Conservation (phyloP, 2,113 vertebrate genomes). For the Electrona antarctica region DNA sequence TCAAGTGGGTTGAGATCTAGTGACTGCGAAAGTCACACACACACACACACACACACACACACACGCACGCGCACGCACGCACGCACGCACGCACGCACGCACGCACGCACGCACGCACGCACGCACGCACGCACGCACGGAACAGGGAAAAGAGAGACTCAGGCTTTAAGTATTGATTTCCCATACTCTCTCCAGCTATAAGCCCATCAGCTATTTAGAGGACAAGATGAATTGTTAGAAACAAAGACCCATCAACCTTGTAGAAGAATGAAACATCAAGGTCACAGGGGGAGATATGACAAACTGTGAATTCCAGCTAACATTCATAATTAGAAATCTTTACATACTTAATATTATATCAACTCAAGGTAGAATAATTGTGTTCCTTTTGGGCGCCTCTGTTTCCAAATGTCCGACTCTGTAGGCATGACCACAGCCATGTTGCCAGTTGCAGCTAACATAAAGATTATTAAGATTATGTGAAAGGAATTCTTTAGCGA, state of each 20-base stretch:
- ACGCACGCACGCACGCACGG: neutral
- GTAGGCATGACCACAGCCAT: too few species aligned
- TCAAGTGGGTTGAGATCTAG: too few species aligned
- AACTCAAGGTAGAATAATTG: constrained; percentile 4
- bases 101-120: neutral
- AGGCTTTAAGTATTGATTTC: constrained; percentile 46
- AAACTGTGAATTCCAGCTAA: constrained; percentile 12
- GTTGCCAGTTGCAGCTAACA: too few species aligned
- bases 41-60: constrained; percentile 8
- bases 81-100: neutral
- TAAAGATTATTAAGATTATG: neutral
- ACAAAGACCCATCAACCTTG: constrained; percentile 9
- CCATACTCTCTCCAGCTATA: constrained; percentile 1
- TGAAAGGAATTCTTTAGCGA: constrained; percentile 3
- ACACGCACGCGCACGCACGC: constrained; percentile 11
- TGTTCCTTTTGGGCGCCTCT: neutral
- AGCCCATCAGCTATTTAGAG: constrained; percentile 30
- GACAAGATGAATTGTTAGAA: constrained; percentile 29
- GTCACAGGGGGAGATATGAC: neutral
- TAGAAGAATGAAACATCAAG: neutral
- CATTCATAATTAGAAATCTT: neutral
- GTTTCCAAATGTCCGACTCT: constrained; percentile 12
- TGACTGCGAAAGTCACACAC: too few species aligned
- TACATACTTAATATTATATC: constrained; percentile 5
- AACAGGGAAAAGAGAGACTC: constrained; percentile 1